A percentile compares a stretch with the other conserved stretches of the same genome.
Conservation (phyloP, 1,140 invertebrate species). For the Acarapis woodi region DNA sequence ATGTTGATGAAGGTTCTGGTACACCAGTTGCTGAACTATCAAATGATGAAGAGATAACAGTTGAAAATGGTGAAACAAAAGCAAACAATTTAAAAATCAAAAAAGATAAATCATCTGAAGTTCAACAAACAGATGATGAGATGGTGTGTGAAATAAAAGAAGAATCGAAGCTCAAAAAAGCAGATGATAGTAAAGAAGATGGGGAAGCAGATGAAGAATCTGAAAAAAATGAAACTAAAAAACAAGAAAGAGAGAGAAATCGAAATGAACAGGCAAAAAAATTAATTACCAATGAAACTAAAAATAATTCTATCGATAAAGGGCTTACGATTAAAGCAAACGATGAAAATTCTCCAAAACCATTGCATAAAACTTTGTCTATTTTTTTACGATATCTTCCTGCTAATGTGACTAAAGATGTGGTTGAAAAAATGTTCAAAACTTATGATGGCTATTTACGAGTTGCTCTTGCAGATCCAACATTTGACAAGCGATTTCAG, state of each 20-base stretch:
- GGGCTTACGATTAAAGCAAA: too few species aligned
- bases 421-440: slow-evolving; percentile 29
- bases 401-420: not conserved
- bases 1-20: too few species aligned
- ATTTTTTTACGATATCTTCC: not conserved
- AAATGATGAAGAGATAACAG: too few species aligned
- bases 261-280: slow-evolving; percentile 7
- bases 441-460: slow-evolving; percentile 81
- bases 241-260: slow-evolving; percentile 13
- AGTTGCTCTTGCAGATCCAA: slow-evolving; percentile 81
- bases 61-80: too few species aligned
- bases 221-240: slow-evolving; percentile 1
- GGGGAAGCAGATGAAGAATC: slow-evolving; percentile 2
- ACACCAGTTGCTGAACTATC: too few species aligned
- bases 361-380: slow-evolving; percentile 3
- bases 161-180: too few species aligned
- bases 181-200: slow-evolving; percentile 3
- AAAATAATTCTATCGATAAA: not conserved
- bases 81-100: too few species aligned
- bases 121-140: not conserved
- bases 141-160: slow-evolving; percentile 1
- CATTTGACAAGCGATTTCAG: slow-evolving; percentile 77
- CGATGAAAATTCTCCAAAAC: slow-evolving; percentile 24
- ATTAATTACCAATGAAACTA: not conserved
- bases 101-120: not conserved